These are phyloP conservation scores for Orussus abietinus DNA, from an alignment of 1,140 invertebrate genomes.

Conservation along the genomic window DNA sequence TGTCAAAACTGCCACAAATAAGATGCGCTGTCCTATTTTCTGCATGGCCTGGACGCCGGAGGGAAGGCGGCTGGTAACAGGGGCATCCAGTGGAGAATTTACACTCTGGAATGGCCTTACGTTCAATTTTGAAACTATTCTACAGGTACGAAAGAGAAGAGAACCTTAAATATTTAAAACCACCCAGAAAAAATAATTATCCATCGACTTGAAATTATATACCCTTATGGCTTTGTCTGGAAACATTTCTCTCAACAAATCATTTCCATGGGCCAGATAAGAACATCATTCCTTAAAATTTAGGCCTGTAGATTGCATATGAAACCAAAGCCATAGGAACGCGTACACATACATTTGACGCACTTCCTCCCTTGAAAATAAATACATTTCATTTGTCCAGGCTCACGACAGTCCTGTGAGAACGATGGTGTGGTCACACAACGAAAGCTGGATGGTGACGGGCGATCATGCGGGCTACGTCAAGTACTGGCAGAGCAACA, in stretches of 20 bases:
- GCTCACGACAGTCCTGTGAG: conserved; percentile 97
- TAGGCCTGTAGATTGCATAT: no score
- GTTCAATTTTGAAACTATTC: conserved; percentile 99
- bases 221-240: no score
- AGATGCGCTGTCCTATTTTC: conserved; percentile 99
- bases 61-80: conserved; percentile 93
- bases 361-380: no score
- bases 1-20: conserved; percentile 98
- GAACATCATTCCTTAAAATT: no score
- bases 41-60: conserved; percentile 99
- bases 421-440: conserved; percentile 99
- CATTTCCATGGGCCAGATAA: no score
- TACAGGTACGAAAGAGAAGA: conserved; percentile 72
- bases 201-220: background rate
- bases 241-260: background rate
- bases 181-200: background rate
- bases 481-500: conserved; percentile 99
- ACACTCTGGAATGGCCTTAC: conserved; percentile 99
- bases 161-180: background rate
- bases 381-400: conserved; percentile 53
- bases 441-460: conserved; percentile 99
- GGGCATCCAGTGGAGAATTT: conserved; percentile 98
- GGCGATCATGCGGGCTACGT: conserved; percentile 98
- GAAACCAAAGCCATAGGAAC: no score
- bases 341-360: no score